Evolutionary conservation across 2,113 vertebrate genomes (phyloP).

Genomic region (Arenaria interpres): DNA sequence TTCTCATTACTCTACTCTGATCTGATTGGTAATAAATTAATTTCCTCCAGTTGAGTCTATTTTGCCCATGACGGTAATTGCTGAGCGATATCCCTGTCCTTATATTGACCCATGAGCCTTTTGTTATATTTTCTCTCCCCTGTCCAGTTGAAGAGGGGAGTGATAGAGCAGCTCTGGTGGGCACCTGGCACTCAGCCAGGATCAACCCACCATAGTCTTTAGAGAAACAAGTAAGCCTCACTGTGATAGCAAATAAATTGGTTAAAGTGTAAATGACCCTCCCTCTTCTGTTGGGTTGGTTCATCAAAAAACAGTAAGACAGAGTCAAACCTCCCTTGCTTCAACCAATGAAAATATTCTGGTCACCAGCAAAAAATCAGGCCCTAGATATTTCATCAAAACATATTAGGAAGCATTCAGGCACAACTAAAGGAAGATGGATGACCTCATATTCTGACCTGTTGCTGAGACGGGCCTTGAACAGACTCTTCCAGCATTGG

Average conservation of each 20-base stretch:
- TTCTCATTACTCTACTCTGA: not conserved
- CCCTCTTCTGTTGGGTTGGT: not conserved
- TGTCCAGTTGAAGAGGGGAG: not conserved
- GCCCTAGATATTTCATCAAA: not conserved
- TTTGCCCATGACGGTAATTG: not conserved
- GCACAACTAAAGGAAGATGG: not conserved
- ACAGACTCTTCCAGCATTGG: not conserved
- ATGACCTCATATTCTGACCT: not conserved
- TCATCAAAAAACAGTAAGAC: not conserved
- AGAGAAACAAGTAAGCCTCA: not conserved
- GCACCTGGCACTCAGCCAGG: not conserved
- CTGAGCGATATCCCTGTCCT: not conserved
- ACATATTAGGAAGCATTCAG: not conserved
- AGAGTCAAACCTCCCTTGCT: not conserved
- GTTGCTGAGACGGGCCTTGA: not conserved
- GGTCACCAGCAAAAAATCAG: not conserved
- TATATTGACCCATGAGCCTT: not conserved
- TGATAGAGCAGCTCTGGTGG: not conserved
- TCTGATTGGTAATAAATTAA: not conserved
- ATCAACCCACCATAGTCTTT: not conserved
- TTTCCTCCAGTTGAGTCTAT: not conserved
- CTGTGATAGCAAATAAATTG: not conserved
- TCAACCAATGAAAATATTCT: not conserved
- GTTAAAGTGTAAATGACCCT: not conserved
- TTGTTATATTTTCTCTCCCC: not conserved